Evolutionary conservation across 2,113 vertebrate species (phyloP).

Genomic region (Sminthopsis crassicaudata): DNA sequence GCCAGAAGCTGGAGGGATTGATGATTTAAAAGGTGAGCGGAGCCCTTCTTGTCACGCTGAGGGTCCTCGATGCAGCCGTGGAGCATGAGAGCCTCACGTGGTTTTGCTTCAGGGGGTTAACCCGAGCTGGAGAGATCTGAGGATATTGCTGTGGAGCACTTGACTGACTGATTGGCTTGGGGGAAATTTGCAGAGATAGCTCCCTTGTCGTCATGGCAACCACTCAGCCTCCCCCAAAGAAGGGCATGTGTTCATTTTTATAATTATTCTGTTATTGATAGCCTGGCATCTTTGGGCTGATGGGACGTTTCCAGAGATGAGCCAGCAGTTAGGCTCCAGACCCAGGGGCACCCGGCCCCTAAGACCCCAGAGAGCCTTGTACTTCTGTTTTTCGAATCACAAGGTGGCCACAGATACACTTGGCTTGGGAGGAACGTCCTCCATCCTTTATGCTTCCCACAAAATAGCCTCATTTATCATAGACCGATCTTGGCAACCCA

Average conservation of each 20-base stretch:
- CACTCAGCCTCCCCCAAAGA: constrained; percentile 44
- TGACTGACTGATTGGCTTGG: constrained; percentile 25
- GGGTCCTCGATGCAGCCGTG: constrained; percentile 44
- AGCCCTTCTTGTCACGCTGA: constrained; percentile 5
- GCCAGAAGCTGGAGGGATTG: background rate
- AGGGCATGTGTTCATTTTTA: constrained; percentile 74
- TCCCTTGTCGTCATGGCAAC: constrained; percentile 71
- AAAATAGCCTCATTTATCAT: constrained; percentile 54
- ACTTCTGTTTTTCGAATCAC: constrained; percentile 13
- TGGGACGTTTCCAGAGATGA: constrained; percentile 47
- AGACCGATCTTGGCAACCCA: background rate
- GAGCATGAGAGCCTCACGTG: background rate
- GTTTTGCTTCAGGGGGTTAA: constrained; percentile 27
- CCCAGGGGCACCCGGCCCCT: constrained; percentile 55
- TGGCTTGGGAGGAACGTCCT: constrained; percentile 11
- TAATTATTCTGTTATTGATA: constrained; percentile 80
- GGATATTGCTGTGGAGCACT: constrained; percentile 13
- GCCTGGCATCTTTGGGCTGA: constrained; percentile 47
- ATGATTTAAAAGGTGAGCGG: constrained; percentile 48
- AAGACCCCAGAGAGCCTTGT: constrained; percentile 30
- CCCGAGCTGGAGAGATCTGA: constrained; percentile 39
- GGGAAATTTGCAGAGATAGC: constrained; percentile 51
- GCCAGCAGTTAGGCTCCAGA: constrained; percentile 44
- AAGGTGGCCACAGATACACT: background rate
- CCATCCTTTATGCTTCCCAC: background rate